These are phyloP conservation scores for Drosophila lacicola DNA, from an alignment of 2,888 invertebrate genomes.

Conservation along the genomic window DNA sequence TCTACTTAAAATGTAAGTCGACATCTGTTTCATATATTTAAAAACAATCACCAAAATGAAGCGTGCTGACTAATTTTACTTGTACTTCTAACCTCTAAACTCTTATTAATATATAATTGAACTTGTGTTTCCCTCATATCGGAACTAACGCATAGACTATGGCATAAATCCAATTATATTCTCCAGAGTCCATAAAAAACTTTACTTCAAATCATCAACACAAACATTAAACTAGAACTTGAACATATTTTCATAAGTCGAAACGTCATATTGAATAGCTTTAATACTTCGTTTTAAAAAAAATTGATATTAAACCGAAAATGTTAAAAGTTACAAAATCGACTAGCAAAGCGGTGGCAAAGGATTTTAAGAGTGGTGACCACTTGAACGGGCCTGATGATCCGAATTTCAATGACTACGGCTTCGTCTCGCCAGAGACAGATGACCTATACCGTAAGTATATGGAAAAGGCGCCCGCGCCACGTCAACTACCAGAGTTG, in stretches of 20 bases:
- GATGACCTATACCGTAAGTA: not conserved
- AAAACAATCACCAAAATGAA: no score
- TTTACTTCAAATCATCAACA: not conserved
- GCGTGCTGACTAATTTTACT: no score
- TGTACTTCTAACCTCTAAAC: no score
- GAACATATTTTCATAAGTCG: not conserved
- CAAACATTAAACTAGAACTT: not conserved
- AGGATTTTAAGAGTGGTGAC: not conserved
- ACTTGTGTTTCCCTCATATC: no score
- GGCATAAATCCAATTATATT: no score
- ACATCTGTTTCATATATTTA: no score
- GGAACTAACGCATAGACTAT: no score
- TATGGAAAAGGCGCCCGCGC: not conserved
- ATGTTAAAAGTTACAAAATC: not conserved
- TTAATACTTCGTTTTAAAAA: not conserved
- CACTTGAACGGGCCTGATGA: not conserved
- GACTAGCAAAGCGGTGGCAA: not conserved
- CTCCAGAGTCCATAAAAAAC: no score
- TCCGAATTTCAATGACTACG: conserved; percentile 10
- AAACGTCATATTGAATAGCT: no score
- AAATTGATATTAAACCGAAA: not conserved
- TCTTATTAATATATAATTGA: no score
- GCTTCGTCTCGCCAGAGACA: conserved; percentile 6
- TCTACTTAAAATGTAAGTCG: no score
- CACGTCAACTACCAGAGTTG: not conserved